A percentile compares a stretch with the other conserved stretches of the same genome.
Evolutionary conservation across 1,140 invertebrate genomes (phyloP).

Genomic region (Eumaeus atala): DNA sequence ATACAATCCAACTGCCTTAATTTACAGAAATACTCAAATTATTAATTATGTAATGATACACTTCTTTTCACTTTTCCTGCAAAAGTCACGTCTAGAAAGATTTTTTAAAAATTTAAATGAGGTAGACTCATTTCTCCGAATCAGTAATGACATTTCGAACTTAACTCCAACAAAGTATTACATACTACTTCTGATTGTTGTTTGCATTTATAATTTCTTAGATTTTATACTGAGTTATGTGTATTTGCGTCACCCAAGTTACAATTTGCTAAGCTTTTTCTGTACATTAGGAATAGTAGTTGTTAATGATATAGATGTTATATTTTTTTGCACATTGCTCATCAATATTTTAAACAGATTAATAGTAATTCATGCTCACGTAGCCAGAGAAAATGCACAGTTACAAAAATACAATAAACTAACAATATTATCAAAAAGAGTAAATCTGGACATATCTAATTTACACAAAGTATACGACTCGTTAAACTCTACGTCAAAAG

Average conservation of each 20-base stretch:
- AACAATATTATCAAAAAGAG: conserved; percentile 31
- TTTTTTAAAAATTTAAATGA: conserved; percentile 31
- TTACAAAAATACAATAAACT: conserved; percentile 24
- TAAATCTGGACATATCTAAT: conserved; percentile 31
- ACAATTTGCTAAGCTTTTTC: neutral
- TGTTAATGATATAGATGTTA: conserved; percentile 23
- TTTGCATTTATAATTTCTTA: conserved; percentile 9
- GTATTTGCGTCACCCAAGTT: neutral
- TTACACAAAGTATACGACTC: conserved; percentile 43
- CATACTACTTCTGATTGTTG: conserved; percentile 10
- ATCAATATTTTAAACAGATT: conserved; percentile 25
- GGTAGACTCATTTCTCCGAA: conserved; percentile 34
- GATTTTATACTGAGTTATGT: conserved; percentile 9
- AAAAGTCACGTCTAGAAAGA: conserved; percentile 24
- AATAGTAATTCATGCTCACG: conserved; percentile 34
- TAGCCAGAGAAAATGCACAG: conserved; percentile 27
- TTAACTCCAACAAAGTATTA: neutral
- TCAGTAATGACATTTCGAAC: conserved; percentile 20
- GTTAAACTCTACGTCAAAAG: conserved; percentile 42
- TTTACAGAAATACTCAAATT: neutral
- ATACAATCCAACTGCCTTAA: neutral
- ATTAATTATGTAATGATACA: neutral
- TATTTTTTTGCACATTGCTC: conserved; percentile 25
- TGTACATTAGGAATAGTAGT: conserved; percentile 12
- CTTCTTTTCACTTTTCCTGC: conserved; percentile 12